phyloP scores from a whole-genome alignment of 2,888 invertebrate genomes.

The Salpingus planirostris region DNA sequence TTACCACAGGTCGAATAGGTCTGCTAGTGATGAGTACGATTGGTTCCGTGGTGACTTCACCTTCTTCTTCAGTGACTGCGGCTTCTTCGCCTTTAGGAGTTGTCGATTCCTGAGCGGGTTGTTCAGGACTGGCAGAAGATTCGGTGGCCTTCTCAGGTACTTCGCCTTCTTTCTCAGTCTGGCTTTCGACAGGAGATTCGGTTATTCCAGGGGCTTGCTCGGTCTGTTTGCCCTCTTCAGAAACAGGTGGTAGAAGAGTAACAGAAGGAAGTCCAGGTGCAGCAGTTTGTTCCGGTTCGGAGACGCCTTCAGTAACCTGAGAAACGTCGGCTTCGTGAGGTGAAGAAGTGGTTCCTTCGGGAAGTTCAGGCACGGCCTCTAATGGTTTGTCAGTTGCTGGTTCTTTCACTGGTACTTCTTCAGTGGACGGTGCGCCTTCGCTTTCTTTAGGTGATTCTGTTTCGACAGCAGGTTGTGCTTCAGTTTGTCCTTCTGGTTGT shows the following conservation, averaged over 20 bases:
- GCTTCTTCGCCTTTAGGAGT: slow-evolving; percentile 2
- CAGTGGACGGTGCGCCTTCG: background rate
- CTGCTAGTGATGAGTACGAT: too few relatives aligned
- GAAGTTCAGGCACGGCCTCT: background rate
- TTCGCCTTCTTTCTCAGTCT: slow-evolving; percentile 3
- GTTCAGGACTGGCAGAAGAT: slow-evolving; percentile 4
- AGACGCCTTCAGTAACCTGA: background rate
- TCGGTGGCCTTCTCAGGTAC: slow-evolving; percentile 14
- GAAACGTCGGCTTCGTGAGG: background rate
- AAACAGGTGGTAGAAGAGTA: background rate
- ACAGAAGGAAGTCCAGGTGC: too few relatives aligned
- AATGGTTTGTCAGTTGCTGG: too few relatives aligned
- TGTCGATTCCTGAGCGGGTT: background rate
- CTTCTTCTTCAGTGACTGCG: slow-evolving; percentile 13
- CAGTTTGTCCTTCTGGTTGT: background rate
- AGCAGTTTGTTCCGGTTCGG: background rate
- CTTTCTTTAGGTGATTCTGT: background rate
- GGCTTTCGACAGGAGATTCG: slow-evolving; percentile 5
- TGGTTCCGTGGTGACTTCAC: background rate
- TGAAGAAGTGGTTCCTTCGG: slow-evolving; percentile 8
- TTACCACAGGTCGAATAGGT: too few relatives aligned
- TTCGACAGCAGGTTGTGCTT: slow-evolving; percentile 7
- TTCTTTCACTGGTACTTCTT: too few relatives aligned
- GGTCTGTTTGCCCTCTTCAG: background rate
- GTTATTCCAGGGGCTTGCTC: background rate